These are phyloP conservation scores for Urocolius indicus DNA, from an alignment of 2,113 vertebrate genomes.

Conservation along the genomic window DNA sequence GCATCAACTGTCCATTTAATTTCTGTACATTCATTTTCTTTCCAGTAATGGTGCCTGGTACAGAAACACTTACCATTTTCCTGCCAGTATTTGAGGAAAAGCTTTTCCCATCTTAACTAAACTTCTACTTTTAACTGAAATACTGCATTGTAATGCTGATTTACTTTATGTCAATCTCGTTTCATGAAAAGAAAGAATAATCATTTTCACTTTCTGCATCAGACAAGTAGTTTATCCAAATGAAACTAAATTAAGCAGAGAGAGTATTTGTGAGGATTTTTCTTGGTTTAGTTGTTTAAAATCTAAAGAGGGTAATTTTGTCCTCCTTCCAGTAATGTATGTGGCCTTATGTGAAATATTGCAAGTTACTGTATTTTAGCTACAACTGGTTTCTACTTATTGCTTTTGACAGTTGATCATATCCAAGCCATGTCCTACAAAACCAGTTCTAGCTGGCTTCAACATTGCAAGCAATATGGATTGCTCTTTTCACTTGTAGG, in stretches of 20 bases:
- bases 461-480: not conserved
- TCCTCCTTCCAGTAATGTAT: not conserved
- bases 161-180: not conserved
- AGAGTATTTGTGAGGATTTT: not conserved
- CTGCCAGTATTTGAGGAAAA: not conserved
- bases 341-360: not conserved
- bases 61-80: not conserved
- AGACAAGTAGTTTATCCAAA: not conserved
- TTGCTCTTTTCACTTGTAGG: not conserved
- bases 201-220: not conserved
- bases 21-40: not conserved
- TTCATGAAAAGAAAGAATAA: not conserved
- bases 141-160: not conserved
- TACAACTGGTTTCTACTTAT: not conserved
- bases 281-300: not conserved
- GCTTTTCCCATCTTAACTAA: not conserved
- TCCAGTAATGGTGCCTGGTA: not conserved
- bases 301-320: not conserved
- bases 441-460: not conserved
- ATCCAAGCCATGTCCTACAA: not conserved
- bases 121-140: not conserved
- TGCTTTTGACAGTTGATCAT: not conserved
- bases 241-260: not conserved
- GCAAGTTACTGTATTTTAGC: not conserved
- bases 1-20: not conserved